Evolutionary conservation across 2,113 vertebrate genomes (phyloP), one percentile per base, ranked within the genome.

Genomic region (Chaenocephalus aceratus): DNA sequence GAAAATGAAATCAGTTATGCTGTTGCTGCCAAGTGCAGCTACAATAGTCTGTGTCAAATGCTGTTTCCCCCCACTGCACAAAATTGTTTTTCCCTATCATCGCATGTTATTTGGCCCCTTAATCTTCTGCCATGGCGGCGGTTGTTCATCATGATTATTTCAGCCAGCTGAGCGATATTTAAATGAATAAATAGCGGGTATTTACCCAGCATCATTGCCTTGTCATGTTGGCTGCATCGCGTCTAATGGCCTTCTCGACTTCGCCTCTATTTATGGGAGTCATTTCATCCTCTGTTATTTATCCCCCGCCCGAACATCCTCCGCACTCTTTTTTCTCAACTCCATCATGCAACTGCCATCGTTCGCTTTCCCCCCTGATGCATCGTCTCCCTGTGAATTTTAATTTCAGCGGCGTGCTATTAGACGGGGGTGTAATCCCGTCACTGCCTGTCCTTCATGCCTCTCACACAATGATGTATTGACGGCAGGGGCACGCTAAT

Each of bases 381-480:
- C 96, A 96, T 96, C 91, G 93, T 95, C 95, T 95, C 94, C 95
- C 93, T 92, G 93, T 95, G 96, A 96, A 97, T 98, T 98, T 97
- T 97, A 96, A 97, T 98, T 97, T 95, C 70, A 90, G 89, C 92
- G 94, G 94, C 86, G 94, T 94, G 95, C 94, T 94, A 96, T 97
- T 96, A 96, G 82, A 84, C 70, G 85, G 71, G 94, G 95, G 94
- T 94, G 94, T 96, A 96, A 96, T 97, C 95, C 96, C 95, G 94
- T 97, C 96, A 95, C 94, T 96, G 95, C 88, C 95, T 96, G 96
- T 96, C 97, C 96, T 97, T 97, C 96, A 96, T 96, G 96, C 95
- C 96, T 95, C 94, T 96, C 96, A 97, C 96, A 94, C 95, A 95
- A 92, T 96, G 96, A 97, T 97, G 94, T 96, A 97, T 97, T 96